Evolutionary conservation across 2,888 invertebrate genomes (phyloP), one percentile per base, ranked within the genome.

Genomic region (Scaptomyza cyrtandrae): DNA sequence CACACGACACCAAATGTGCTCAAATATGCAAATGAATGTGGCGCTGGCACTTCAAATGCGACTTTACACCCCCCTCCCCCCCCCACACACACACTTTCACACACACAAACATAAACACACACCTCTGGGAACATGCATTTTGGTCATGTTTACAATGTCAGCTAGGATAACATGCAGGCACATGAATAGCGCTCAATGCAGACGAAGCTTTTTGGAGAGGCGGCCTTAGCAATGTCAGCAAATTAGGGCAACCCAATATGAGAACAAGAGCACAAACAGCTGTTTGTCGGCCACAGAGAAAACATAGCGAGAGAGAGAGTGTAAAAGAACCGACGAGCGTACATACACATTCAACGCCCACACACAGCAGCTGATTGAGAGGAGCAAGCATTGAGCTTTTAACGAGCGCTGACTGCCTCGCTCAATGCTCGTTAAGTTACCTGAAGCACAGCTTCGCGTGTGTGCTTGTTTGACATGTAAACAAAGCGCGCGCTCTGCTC

Each of bases 111-210:
- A 49, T 53, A 48, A 46, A 33, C 50, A 62, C 60, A 71, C 82
- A 81, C 79, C 70, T 80, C 64, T 57, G 76, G 76, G 60, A 76
- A 85, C 83, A 83, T 83, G 83, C 83, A 86, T 84, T 86, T 86
- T 76, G 83, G 83, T 81, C 85, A 84, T 83, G 83, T 86, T 83
- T 86, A 83, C 83, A 86, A 83, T 83, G 87, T 81, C 83, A 83
- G 86, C 81, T 78, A 76, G 83, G 87, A 86, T 83, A 86, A 81
- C 80, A 84, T 61, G 74, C 74, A 66, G 48, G 60, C 84, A 66
- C 45, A 61, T 46, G 69, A 55, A 41, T 52, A 45, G 59, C 62
- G 43, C 73, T 62, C 57, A 54, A 45, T 69, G 71, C 74, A 57
- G 65, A 46, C 57, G 19, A 54, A 80, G 80, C 80, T 80, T 80